Conservation (phyloP, 2,113 vertebrate genomes). For the Stercorarius parasiticus region DNA sequence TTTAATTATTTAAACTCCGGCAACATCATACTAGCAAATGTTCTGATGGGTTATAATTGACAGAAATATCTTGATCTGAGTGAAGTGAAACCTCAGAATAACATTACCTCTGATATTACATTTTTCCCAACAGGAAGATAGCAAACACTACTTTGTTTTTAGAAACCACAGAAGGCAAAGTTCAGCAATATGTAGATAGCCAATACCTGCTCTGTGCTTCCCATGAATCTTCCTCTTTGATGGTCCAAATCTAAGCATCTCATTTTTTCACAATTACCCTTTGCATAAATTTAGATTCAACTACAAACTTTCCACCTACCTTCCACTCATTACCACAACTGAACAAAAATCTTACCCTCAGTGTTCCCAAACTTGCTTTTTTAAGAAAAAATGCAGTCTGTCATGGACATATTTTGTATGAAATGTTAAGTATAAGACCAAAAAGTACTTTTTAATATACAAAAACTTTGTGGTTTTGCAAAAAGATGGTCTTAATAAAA, state of each 20-base stretch:
- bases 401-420: background rate
- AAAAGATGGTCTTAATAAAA: background rate
- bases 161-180: background rate
- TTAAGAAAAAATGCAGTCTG: background rate
- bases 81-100: background rate
- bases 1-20: constrained; percentile 50
- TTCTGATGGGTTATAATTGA: background rate
- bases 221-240: background rate
- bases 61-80: background rate
- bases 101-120: background rate
- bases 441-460: background rate
- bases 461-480: background rate
- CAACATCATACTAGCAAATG: background rate
- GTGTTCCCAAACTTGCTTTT: background rate
- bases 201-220: background rate
- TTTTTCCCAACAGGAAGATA: background rate
- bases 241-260: background rate
- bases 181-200: background rate
- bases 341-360: background rate
- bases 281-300: background rate
- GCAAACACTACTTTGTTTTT: background rate
- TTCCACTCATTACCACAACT: background rate
- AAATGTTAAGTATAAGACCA: background rate
- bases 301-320: background rate
- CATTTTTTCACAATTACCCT: background rate